A percentile compares a stretch with the other conserved stretches of the same genome.
phyloP scores from a whole-genome alignment of 2,888 invertebrate species.

The Andrena chrysosceles region DNA sequence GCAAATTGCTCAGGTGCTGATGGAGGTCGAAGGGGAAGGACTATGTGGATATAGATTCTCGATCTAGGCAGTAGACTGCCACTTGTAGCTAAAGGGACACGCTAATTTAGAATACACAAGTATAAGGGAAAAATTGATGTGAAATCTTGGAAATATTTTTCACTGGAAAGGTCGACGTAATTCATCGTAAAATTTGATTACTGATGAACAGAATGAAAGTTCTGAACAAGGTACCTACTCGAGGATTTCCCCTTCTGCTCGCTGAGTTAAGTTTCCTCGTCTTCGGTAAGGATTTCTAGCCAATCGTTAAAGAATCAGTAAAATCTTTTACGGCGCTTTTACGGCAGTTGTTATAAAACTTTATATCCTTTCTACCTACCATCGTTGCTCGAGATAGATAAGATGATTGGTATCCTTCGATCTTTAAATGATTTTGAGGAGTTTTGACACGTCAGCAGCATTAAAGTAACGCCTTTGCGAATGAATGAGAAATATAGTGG shows the following conservation, averaged over 20 bases:
- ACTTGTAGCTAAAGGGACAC: neutral
- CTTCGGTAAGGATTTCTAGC: neutral
- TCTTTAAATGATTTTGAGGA: neutral
- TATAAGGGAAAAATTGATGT: neutral
- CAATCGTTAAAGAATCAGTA: conserved; percentile 25
- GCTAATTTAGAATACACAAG: neutral
- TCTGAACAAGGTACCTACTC: no score
- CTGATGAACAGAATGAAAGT: no score
- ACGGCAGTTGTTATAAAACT: conserved; percentile 19
- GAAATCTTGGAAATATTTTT: no score
- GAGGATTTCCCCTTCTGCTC: no score
- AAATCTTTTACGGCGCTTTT: conserved; percentile 15
- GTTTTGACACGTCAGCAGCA: neutral
- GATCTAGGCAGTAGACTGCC: neutral
- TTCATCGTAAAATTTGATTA: no score
- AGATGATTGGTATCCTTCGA: neutral
- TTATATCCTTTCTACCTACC: neutral
- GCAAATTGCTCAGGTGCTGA: conserved; percentile 18
- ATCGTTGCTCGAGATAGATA: neutral
- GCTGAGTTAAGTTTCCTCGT: neutral
- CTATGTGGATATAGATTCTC: conserved; percentile 11
- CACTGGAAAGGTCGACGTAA: no score
- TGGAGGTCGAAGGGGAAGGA: conserved; percentile 14
- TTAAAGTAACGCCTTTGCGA: neutral
- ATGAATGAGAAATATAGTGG: no score